phyloP scores from a whole-genome alignment of 2,888 invertebrate species.

The Pristionchus mayeri region DNA sequence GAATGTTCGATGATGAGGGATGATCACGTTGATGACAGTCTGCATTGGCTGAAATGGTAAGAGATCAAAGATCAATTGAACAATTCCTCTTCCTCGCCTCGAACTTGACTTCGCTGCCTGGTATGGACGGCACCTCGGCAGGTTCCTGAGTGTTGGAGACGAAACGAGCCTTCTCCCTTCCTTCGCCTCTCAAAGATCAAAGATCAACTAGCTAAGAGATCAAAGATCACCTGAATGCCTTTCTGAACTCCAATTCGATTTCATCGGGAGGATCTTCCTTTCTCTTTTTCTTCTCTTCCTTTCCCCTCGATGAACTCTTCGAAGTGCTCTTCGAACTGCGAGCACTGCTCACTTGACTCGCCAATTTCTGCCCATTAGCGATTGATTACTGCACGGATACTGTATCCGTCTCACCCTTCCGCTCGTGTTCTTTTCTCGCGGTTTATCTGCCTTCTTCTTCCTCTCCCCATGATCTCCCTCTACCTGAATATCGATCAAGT shows the following conservation, averaged over 20 bases:
- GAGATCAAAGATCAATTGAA: neutral
- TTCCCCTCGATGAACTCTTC: neutral
- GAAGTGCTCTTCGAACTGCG: slow-evolving; percentile 26
- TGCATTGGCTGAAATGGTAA: slow-evolving; percentile 17
- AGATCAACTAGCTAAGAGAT: neutral
- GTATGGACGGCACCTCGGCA: neutral
- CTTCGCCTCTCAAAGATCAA: neutral
- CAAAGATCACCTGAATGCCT: slow-evolving; percentile 24
- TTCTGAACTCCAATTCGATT: neutral
- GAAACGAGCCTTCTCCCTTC: neutral
- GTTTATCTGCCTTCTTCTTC: neutral
- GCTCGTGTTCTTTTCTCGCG: neutral
- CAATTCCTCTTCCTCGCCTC: neutral
- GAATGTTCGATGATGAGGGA: slow-evolving; percentile 46
- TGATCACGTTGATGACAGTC: slow-evolving; percentile 21
- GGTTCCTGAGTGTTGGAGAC: neutral
- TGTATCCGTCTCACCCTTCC: neutral
- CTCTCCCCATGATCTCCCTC: neutral
- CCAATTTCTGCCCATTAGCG: neutral
- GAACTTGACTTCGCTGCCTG: slow-evolving; percentile 2
- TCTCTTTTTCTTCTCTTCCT: neutral
- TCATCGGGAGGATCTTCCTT: neutral
- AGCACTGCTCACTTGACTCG: neutral
- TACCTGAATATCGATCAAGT: neutral
- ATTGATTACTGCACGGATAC: neutral